Evolutionary conservation across 2,888 invertebrate genomes (phyloP), one percentile per base, ranked within the genome.

Genomic region (Corbicula japonica): DNA sequence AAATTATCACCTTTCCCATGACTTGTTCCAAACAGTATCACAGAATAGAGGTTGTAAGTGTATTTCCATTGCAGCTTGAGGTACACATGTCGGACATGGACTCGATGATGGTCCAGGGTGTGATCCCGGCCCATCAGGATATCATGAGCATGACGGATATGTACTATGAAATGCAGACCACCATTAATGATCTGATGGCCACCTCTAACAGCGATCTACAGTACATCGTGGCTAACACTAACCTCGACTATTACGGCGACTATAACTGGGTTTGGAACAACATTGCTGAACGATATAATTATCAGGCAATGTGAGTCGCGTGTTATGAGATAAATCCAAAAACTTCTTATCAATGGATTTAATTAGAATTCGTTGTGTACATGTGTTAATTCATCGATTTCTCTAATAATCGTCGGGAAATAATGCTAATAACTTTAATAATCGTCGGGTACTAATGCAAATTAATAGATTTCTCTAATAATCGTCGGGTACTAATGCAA

Each of bases 141-240:
- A 54, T 74, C 56, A 61, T 61, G 50, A 68, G 48, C 0, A 58
- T 80, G 46, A 65, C 44, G 21, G 62, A 58, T 5, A 73, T 80
- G 80, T 69, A 63, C 34, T 26, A 50, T 1, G 35, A 38, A 2
- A 34, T 73, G 44, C 63, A 26, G 15, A 46, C 56, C 41, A 76
- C 65, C 52, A 50, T 72, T 30, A 15, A 5, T 21, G 54, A 71
- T 10, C 26, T 71, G 61, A n/a, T 46, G 1, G 38, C 21, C 26
- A 21, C 35, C n/a, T 5, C 35, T 10, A 28, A 23, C 41, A 41
- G 18, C 41, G 18, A 41, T 15, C 41, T 41, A n/a, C n/a, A n/a
- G n/a, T n/a, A n/a, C n/a, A n/a, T 52, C 6, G 2, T 65, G 23
- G 35, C n/a, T 12, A 28, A 52, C 21, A 52, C 65, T 38, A 65